Conservation (phyloP, 2,888 invertebrate species). For the Hirtodrosophila cameraria region DNA sequence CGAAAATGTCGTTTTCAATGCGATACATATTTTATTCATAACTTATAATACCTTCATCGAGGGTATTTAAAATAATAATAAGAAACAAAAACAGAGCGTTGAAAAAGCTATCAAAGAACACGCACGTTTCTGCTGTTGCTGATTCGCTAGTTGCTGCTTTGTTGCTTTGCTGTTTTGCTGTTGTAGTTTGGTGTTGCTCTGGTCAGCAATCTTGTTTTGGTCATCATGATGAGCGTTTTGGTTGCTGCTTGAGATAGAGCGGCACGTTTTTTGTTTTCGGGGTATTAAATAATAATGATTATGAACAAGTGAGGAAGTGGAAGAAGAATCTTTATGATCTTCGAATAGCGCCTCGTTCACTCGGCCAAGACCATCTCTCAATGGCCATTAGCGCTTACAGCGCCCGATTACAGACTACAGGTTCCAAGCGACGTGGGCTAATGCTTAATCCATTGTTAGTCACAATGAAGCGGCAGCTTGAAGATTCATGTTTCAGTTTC, state of each 20-base stretch:
- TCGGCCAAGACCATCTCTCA: conserved; percentile 47
- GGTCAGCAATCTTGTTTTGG: conserved; percentile 67
- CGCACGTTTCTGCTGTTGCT: conserved; percentile 48
- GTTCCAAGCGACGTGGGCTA: conserved; percentile 65
- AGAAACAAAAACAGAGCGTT: conserved; percentile 28
- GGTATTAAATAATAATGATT: conserved; percentile 77
- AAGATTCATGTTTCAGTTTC: background rate
- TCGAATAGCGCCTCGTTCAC: conserved; percentile 45
- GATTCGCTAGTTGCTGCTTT: conserved; percentile 2
- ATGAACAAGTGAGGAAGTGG: conserved; percentile 77
- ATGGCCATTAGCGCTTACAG: conserved; percentile 78
- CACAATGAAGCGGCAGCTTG: conserved; percentile 6
- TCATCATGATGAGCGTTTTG: conserved; percentile 62
- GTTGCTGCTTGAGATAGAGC: conserved; percentile 28
- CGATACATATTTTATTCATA: too few species aligned
- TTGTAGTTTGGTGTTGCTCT: conserved; percentile 28
- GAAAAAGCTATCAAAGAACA: conserved; percentile 56
- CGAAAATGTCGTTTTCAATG: too few species aligned
- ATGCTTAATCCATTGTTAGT: conserved; percentile 64
- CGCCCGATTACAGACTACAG: conserved; percentile 72
- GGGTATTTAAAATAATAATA: background rate
- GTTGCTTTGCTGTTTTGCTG: conserved; percentile 3
- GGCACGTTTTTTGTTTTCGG: conserved; percentile 75
- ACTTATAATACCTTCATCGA: too few species aligned
- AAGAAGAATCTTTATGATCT: conserved; percentile 67